Conservation (phyloP, 2,888 invertebrate genomes). For the Petrolisthes manimaculis region DNA sequence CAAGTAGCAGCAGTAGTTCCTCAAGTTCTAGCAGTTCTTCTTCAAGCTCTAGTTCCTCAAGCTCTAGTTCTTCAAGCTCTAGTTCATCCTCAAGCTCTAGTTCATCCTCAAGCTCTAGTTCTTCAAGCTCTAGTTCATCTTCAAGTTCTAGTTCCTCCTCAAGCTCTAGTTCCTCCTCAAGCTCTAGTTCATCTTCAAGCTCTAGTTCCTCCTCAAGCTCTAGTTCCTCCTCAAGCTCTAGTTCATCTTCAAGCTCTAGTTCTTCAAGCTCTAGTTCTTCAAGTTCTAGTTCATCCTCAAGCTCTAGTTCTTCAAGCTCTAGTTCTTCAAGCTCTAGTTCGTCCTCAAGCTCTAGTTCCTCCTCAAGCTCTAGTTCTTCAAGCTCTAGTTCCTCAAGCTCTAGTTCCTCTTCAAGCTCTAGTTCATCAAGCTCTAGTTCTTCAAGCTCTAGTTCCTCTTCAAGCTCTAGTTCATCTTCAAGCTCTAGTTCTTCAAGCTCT, state of each 20-base stretch:
- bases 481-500: not conserved
- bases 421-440: constrained; percentile 10
- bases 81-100: not conserved
- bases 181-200: not conserved
- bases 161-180: not conserved
- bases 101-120: not conserved
- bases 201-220: not conserved
- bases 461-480: not conserved
- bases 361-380: no score
- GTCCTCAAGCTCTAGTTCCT: no score
- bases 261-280: not conserved
- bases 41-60: constrained; percentile 5
- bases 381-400: no score
- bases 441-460: not conserved
- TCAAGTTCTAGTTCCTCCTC: not conserved
- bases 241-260: not conserved
- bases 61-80: constrained; percentile 21
- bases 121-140: constrained; percentile 5
- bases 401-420: no score
- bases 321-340: no score
- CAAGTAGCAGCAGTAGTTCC: not conserved
- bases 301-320: no score
- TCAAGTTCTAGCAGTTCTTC: constrained; percentile 11
- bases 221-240: not conserved
- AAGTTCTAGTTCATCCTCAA: not conserved